Percentiles rank a stretch among this genome's conserved stretches.
These are phyloP conservation scores for Engystomops pustulosus DNA, from an alignment of 2,113 vertebrate species.

Conservation along the genomic window DNA sequence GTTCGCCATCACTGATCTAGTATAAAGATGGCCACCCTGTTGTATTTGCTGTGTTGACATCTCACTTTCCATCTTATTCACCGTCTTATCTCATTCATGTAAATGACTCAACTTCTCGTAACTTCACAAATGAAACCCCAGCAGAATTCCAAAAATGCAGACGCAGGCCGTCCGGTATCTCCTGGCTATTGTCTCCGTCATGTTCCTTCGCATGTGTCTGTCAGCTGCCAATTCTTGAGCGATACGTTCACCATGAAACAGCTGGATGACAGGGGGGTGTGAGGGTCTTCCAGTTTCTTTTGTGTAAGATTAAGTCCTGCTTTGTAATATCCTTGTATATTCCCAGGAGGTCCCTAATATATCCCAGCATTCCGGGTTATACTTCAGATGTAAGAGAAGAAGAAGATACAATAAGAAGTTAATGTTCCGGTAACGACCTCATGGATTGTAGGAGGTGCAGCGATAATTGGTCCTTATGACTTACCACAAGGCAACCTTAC, in stretches of 20 bases:
- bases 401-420: no score
- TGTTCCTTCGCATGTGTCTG: not conserved
- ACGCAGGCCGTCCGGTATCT: not conserved
- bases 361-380: not conserved
- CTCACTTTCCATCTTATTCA: not conserved
- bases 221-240: conserved; percentile 19
- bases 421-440: no score
- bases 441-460: no score
- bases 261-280: not conserved
- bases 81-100: not conserved
- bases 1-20: not conserved
- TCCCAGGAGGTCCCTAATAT: not conserved
- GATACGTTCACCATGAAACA: not conserved
- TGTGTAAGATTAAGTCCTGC: not conserved
- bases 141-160: conserved; percentile 36
- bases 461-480: no score
- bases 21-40: not conserved
- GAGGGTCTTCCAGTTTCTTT: not conserved
- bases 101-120: conserved; percentile 11
- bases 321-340: no score
- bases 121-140: not conserved
- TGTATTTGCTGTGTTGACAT: not conserved
- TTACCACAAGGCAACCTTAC: no score
- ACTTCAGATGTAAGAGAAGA: no score
- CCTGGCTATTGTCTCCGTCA: not conserved